Base-by-base conservation (phyloP, 1,140 invertebrate species). In the Bombus pascuorum region DNA sequence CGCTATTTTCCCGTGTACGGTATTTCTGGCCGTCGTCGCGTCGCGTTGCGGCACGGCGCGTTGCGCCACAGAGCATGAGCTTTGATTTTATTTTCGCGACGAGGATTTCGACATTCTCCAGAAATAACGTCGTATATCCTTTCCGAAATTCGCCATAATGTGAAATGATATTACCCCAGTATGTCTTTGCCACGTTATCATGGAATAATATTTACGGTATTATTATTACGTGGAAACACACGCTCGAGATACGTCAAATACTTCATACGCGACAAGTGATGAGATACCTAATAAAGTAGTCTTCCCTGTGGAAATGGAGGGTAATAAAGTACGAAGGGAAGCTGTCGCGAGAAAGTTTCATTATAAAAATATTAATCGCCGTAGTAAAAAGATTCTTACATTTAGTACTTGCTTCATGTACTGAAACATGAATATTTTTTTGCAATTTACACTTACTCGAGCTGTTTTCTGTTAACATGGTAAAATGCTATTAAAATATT, bases 401-500 rank as follows among this genome's bases (percentile, higher is more conserved):
- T 53, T 53, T 53, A 2, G 47, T 53, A 53, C 18, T 53, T 22
- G 18, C 6, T 53, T 53, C 18, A 8, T 22, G 47, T 22, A 22
- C 6, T 1, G 6, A 53, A 53, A 53, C 47, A 53, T 22, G 18
- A 22, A 22, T 53, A 53, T 37, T 10, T 25, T 15, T 12, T 28
- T 5, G 5, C 9, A 9, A 32, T 28, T 37, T n/a, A 12, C 18
- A 10, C 22, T 18, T 53, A 53, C 47, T 53, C 18, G 47, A 2
- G 18, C 18, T 22, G 6, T 53, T 53, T 18, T 53, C 47, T 53
- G 18, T 53, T 53, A 22, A 22, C 47, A 22, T 53, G 3, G 42
- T 2, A 18, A 65, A 62, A 25, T 34, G 57, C 25, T 74, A 74
- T 82, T 82, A 82, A 82, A 82, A 65, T 47, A 44, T 82, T 82